Base-by-base conservation (phyloP, 2,888 invertebrate genomes). In the Andrena flavipes region DNA sequence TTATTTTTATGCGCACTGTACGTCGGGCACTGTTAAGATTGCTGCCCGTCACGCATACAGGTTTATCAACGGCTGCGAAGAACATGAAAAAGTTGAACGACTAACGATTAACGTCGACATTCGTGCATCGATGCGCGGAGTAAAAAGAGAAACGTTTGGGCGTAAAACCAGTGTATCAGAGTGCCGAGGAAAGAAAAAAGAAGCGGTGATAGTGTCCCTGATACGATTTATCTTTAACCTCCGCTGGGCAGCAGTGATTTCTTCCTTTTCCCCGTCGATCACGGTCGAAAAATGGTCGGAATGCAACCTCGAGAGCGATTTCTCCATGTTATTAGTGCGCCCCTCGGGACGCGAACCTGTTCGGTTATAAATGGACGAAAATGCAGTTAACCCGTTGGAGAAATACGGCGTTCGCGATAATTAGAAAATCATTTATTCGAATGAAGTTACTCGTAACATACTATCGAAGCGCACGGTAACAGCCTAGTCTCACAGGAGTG, bases 161-260 rank as follows among this genome's bases (percentile, higher is more conserved):
- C 62, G 48, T 54, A 20, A 33, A 70, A 76, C 20, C 54, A 29
- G 54, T 54, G 48, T 76, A 64, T 79, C 69, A 59, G 64, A 29
- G 56, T 64, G 49, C 23, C 35, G 59, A n/a, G 56, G 26, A 29
- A 70, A 20, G 23, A 62, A 73, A 48, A 48, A 42, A 48, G 49
- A 23, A 60, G 59, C n/a, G 20, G 33, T 48, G 75, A 80, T 80
- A 75, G 48, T 20, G 54, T 33, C 1, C n/a, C 54, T n/a, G 80
- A 80, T 82, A 80, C 48, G 65, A 75, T 62, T 82, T 80, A 82
- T 80, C 81, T 82, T 80, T 75, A 80, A 80, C 80, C 81, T 80
- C 56, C 62, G 70, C 16, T 26, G 8, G 13, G 23, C n/a, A 29
- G 26, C 56, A 42, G 30, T 63, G 35, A 65, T 68, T 35, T 56